Base-by-base conservation (phyloP, 2,888 invertebrate genomes). In the Pharmacophagus antenor region DNA sequence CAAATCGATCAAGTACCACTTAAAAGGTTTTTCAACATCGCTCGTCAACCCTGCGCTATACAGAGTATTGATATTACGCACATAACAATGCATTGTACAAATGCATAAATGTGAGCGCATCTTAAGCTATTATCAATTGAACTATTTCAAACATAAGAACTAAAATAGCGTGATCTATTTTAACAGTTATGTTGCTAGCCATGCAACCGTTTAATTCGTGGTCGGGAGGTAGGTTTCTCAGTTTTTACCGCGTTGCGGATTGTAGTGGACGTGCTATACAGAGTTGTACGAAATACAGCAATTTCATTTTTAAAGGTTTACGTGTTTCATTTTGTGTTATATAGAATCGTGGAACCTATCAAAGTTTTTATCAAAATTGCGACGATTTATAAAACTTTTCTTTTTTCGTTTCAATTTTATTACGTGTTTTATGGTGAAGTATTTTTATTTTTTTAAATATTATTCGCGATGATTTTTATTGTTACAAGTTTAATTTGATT, bases 191-290 rank as follows among this genome's bases (percentile, higher is more conserved):
- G 57, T 48, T 58, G 62, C 44, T 63, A 54, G 65, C 56, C 51
- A 58, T 50, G 55, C 59, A 47, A 61, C 63, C 54, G 63, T 62
- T n/a, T n/a, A 63, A 65, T 58, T 61, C 62, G 58, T 67, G 66
- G 65, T 58, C 60, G 47, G 51, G 56, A 37, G 46, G 25, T 52
- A 63, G 61, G 69, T 68, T 69, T 67, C 73, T 80, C 79, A 85
- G 86, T 86, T 76, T 80, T 76, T 73, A 77, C 74, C 76, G 74
- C 73, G 77, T 71, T 77, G 80, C 80, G 80, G 82, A 70, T 77
- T 82, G 82, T 79, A 80, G 79, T 82, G 84, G 85, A 75, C 84
- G 84, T 76, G 58, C 71, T 68, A 61, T 71, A 72, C 70, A 66
- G 65, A 74, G 65, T 66, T 68, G 63, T 64, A 67, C 67, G 71